Conservation (phyloP, 2,797 vertebrate species). For the Oreochromis grahami region DNA sequence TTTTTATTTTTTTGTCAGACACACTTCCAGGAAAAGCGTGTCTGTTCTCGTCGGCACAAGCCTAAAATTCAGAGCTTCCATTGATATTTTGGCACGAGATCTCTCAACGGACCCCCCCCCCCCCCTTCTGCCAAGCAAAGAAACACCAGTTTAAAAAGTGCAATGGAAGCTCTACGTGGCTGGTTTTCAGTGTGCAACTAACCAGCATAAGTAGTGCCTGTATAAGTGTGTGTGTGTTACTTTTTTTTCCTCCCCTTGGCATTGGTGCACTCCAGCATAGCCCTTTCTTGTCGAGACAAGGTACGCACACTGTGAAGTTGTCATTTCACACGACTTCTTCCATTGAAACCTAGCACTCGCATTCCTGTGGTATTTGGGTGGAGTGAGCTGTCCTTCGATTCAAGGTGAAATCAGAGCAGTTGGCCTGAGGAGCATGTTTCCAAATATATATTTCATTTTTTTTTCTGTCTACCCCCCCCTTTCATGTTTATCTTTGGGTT, state of each 20-base stretch:
- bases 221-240: conserved; percentile 2
- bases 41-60: conserved; percentile 42
- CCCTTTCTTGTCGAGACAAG: conserved; percentile 59
- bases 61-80: conserved; percentile 67
- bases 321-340: conserved; percentile 14
- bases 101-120: not conserved
- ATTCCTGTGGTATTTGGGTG: conserved; percentile 60
- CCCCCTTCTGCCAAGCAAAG: not conserved
- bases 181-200: conserved; percentile 59
- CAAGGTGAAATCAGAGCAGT: conserved; percentile 60
- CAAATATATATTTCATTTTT: not conserved
- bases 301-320: conserved; percentile 4
- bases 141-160: not conserved
- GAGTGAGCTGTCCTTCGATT: conserved; percentile 19
- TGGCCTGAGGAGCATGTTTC: conserved; percentile 38
- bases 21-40: not conserved
- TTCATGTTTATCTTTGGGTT: not conserved
- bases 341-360: not conserved
- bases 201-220: conserved; percentile 44
- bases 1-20: not conserved
- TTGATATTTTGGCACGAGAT: conserved; percentile 31
- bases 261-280: conserved; percentile 48
- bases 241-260: conserved; percentile 17
- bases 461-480: not conserved
- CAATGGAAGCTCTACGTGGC: conserved; percentile 60